Percentiles rank a stretch among this genome's conserved stretches.
These are phyloP conservation scores for Ophion slaviceki DNA, from an alignment of 2,888 invertebrate species.

Conservation along the genomic window DNA sequence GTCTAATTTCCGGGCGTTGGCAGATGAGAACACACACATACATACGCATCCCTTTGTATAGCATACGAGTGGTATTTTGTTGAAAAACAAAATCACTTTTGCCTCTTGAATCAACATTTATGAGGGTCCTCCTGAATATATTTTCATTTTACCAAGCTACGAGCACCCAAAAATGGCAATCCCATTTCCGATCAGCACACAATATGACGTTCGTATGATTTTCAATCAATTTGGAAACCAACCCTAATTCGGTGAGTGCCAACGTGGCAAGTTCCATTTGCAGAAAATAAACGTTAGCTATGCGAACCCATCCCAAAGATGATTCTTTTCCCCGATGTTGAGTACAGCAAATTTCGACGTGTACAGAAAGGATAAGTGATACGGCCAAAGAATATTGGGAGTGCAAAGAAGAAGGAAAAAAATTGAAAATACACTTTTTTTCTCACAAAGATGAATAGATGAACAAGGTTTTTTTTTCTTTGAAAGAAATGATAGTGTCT, in stretches of 20 bases:
- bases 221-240: not conserved
- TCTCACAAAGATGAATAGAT: not conserved
- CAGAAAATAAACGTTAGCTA: not conserved
- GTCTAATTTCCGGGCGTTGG: constrained; percentile 45
- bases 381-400: no score
- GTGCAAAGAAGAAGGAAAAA: no score
- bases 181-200: not conserved
- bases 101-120: not conserved
- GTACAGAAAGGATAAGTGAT: no score
- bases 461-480: not conserved
- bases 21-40: not conserved
- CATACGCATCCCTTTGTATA: not conserved
- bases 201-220: not conserved
- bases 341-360: not conserved
- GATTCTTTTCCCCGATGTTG: not conserved
- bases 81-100: not conserved
- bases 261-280: not conserved
- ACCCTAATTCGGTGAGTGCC: not conserved
- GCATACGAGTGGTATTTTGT: not conserved
- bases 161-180: not conserved
- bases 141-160: not conserved
- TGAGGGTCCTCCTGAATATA: not conserved
- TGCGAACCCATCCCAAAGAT: not conserved
- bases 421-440: not conserved
- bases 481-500: not conserved